Evolutionary conservation across 2,888 invertebrate genomes (phyloP).

Genomic region (Ormyrus pomaceus): DNA sequence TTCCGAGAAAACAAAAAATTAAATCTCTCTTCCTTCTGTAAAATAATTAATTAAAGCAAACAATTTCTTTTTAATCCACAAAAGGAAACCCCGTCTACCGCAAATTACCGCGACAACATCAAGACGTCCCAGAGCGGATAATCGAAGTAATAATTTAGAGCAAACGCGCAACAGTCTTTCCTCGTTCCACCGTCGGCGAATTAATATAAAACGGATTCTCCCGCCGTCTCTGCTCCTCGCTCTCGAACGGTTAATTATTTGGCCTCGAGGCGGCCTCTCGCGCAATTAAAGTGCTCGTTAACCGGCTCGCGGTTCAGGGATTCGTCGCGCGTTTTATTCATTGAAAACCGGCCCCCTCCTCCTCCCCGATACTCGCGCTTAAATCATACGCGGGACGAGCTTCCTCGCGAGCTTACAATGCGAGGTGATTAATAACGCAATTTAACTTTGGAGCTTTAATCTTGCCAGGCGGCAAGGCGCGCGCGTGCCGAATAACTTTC

Average conservation of each 20-base stretch:
- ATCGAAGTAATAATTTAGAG: not conserved
- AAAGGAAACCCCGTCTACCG: too few relatives aligned
- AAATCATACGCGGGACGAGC: slow-evolving; percentile 17
- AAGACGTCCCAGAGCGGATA: too few relatives aligned
- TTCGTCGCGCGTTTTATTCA: slow-evolving; percentile 42
- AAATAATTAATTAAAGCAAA: too few relatives aligned
- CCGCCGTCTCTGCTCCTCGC: not conserved
- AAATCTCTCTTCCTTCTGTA: too few relatives aligned
- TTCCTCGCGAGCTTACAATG: slow-evolving; percentile 29
- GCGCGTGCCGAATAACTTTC: slow-evolving; percentile 36
- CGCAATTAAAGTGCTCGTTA: slow-evolving; percentile 42
- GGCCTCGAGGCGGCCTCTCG: too few relatives aligned
- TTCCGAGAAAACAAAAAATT: too few relatives aligned
- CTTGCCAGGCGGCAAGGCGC: slow-evolving; percentile 2
- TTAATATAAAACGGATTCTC: slow-evolving; percentile 35
- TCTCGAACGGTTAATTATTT: slow-evolving; percentile 33
- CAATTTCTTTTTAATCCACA: too few relatives aligned
- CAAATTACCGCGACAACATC: too few relatives aligned
- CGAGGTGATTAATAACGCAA: slow-evolving; percentile 53
- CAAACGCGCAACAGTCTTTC: not conserved
- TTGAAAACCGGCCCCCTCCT: slow-evolving; percentile 1
- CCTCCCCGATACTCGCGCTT: slow-evolving; percentile 16
- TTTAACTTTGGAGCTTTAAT: slow-evolving; percentile 54
- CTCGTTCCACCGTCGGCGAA: not conserved
- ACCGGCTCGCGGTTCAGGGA: not conserved